Percentiles rank a stretch among this genome's conserved stretches.
phyloP scores from a whole-genome alignment of 2,888 invertebrate species.

The Cephonodes hylas region DNA sequence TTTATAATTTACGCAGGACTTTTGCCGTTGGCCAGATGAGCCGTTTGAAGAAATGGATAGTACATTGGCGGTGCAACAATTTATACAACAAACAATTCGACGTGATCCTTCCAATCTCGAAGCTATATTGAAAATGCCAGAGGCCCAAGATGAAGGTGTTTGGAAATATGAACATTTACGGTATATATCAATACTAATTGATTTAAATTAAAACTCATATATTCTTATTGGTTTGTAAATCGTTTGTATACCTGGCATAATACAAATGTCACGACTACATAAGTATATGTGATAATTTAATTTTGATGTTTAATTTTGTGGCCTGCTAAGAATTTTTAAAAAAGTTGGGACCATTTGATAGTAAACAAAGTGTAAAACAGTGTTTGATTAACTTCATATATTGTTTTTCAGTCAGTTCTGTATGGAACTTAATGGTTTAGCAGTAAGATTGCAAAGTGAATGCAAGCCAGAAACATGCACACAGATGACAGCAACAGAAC shows the following conservation, averaged over 20 bases:
- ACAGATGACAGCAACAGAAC: conserved; percentile 99
- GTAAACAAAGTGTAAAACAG: no score
- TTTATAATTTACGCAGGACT: conserved; percentile 84
- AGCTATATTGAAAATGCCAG: conserved; percentile 96
- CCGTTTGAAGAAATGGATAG: conserved; percentile 99
- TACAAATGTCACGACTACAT: no score
- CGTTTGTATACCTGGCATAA: no score
- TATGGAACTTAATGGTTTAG: conserved; percentile 99
- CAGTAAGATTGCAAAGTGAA: conserved; percentile 96
- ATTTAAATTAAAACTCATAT: background rate
- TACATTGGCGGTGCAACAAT: conserved; percentile 98
- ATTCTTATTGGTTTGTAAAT: background rate
- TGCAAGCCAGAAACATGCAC: conserved; percentile 98
- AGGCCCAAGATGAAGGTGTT: conserved; percentile 98
- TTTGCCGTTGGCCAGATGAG: conserved; percentile 98
- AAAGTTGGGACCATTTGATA: background rate
- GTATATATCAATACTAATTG: conserved; percentile 60
- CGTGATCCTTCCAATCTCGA: conserved; percentile 96
- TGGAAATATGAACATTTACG: conserved; percentile 99
- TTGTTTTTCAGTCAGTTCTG: conserved; percentile 91
- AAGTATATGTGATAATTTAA: no score
- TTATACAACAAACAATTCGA: conserved; percentile 98
- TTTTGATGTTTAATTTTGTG: no score
- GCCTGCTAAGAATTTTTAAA: background rate
- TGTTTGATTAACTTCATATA: background rate